phyloP scores from a whole-genome alignment of 2,113 vertebrate species.

The Amblyornis subalaris region DNA sequence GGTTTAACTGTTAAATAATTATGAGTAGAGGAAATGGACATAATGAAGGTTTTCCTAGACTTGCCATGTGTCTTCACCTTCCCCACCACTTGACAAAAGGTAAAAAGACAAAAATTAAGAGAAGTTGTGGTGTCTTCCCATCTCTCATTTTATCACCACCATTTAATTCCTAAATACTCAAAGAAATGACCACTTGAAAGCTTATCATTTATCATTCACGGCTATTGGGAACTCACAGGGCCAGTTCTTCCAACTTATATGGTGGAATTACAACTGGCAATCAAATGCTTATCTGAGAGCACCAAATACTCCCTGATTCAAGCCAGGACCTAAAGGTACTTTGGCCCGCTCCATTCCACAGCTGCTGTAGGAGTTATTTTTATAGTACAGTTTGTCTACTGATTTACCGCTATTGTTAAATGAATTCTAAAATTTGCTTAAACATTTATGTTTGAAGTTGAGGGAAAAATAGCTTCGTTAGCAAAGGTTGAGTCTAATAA shows the following conservation, averaged over 20 bases:
- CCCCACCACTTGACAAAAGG: background rate
- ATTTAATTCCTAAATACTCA: background rate
- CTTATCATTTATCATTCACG: background rate
- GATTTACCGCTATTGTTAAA: slow-evolving; percentile 51
- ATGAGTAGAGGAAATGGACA: background rate
- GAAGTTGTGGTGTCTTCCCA: background rate
- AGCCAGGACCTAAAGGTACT: slow-evolving; percentile 48
- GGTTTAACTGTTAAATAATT: background rate
- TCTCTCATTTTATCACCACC: background rate
- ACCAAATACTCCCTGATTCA: slow-evolving; percentile 7
- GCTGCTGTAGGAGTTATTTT: slow-evolving; percentile 44
- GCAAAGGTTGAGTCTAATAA: slow-evolving; percentile 45
- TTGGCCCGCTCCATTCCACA: slow-evolving; percentile 34
- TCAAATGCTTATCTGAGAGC: background rate
- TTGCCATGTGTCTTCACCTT: background rate
- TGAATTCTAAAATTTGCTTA: slow-evolving; percentile 50
- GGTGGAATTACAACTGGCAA: slow-evolving; percentile 30
- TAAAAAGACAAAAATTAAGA: background rate
- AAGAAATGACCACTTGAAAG: background rate
- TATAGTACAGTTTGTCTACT: slow-evolving; percentile 30
- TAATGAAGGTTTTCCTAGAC: background rate
- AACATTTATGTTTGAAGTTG: slow-evolving; percentile 47
- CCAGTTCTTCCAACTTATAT: slow-evolving; percentile 1
- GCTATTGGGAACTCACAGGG: background rate
- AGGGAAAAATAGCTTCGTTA: slow-evolving; percentile 44